A percentile compares a stretch with the other conserved stretches of the same genome.
Conservation (phyloP, 2,888 invertebrate species). For the Agonopterix heracliana region DNA sequence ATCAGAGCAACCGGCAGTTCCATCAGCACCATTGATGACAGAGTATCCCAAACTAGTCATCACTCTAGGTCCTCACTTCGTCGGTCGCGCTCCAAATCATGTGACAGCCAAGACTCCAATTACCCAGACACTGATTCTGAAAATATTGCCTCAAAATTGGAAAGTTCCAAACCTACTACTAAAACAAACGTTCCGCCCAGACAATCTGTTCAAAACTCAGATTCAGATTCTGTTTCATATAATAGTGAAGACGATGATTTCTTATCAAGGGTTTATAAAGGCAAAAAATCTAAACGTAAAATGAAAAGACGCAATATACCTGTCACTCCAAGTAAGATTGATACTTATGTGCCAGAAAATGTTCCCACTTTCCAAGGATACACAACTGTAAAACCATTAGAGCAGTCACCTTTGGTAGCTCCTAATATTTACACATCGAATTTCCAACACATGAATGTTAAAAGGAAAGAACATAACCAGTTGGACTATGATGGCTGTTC, state of each 20-base stretch:
- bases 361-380: slow-evolving; percentile 45
- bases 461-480: slow-evolving; percentile 27
- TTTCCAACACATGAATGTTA: slow-evolving; percentile 53
- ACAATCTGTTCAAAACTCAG: slow-evolving; percentile 30
- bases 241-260: slow-evolving; percentile 63
- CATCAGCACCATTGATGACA: slow-evolving; percentile 35
- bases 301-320: slow-evolving; percentile 33
- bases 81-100: slow-evolving; percentile 48
- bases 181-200: slow-evolving; percentile 7
- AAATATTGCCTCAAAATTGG: slow-evolving; percentile 23
- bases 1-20: slow-evolving; percentile 28
- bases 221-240: slow-evolving; percentile 59
- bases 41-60: slow-evolving; percentile 34
- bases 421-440: slow-evolving; percentile 61
- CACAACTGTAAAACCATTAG: slow-evolving; percentile 42
- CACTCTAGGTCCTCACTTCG: slow-evolving; percentile 39
- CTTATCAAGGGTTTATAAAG: slow-evolving; percentile 55
- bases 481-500: slow-evolving; percentile 51
- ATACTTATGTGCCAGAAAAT: slow-evolving; percentile 30
- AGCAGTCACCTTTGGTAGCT: slow-evolving; percentile 52
- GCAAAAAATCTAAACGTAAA: slow-evolving; percentile 42
- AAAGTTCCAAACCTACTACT: background rate
- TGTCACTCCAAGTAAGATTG: slow-evolving; percentile 2
- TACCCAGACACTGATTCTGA: slow-evolving; percentile 49
- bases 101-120: slow-evolving; percentile 49